These are phyloP conservation scores for Cephus pulcher DNA, from an alignment of 2,888 invertebrate species.

Conservation along the genomic window DNA sequence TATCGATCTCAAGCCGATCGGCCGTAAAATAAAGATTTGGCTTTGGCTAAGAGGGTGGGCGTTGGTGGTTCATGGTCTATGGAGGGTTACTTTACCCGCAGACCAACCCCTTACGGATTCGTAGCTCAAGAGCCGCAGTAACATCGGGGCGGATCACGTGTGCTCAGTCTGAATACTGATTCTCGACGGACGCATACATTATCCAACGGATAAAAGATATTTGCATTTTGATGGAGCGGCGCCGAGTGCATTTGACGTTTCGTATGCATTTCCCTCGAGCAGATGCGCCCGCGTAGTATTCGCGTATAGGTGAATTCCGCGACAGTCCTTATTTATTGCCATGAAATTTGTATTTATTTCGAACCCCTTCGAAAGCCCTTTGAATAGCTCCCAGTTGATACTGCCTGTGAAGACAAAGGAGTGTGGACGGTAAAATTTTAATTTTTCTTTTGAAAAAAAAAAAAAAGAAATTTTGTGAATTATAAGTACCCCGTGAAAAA, in stretches of 20 bases:
- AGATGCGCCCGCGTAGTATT: conserved; percentile 19
- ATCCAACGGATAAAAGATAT: conserved; percentile 59
- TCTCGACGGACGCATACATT: conserved; percentile 59
- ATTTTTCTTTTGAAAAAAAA: too few relatives aligned
- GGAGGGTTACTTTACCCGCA: conserved; percentile 38
- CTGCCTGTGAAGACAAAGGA: not conserved
- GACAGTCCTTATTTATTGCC: conserved; percentile 32
- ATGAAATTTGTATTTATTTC: conserved; percentile 44
- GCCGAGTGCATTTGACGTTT: conserved; percentile 61
- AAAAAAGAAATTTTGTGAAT: not conserved
- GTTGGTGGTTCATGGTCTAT: conserved; percentile 24
- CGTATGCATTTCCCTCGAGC: conserved; percentile 51
- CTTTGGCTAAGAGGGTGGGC: conserved; percentile 24
- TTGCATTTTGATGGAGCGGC: conserved; percentile 62
- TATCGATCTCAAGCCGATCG: conserved; percentile 30
- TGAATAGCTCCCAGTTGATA: not conserved
- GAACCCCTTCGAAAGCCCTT: conserved; percentile 19
- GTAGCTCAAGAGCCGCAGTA: conserved; percentile 31
- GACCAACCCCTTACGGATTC: conserved; percentile 15
- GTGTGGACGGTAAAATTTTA: not conserved
- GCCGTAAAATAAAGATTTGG: conserved; percentile 50
- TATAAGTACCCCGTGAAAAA: not conserved
- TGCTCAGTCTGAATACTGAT: conserved; percentile 59
- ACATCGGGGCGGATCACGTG: conserved; percentile 53
- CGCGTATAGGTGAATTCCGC: not conserved